Conservation (phyloP, 2,888 invertebrate genomes). For the Phlogophora meticulosa region DNA sequence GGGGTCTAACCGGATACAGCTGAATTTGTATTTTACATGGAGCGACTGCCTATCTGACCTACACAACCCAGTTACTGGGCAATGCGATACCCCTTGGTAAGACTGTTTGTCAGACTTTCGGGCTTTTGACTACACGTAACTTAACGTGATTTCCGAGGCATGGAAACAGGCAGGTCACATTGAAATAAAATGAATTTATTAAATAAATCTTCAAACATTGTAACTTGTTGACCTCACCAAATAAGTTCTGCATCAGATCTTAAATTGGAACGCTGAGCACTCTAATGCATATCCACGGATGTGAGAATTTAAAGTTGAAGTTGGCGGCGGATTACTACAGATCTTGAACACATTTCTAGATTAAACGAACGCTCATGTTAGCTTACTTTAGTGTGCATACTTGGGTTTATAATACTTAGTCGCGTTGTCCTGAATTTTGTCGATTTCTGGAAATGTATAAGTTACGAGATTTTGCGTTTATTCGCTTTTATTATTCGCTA, state of each 20-base stretch:
- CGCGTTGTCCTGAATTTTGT: slow-evolving; percentile 13
- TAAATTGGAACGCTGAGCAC: slow-evolving; percentile 19
- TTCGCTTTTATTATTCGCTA: neutral
- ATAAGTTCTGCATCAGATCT: neutral
- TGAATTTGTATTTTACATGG: too few relatives aligned
- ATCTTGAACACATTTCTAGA: slow-evolving; percentile 40
- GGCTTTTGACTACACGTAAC: too few relatives aligned
- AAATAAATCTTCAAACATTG: neutral
- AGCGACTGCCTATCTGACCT: too few relatives aligned
- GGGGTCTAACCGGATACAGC: too few relatives aligned
- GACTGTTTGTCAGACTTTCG: too few relatives aligned
- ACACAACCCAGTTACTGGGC: too few relatives aligned
- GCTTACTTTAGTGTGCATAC: slow-evolving; percentile 13
- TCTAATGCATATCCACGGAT: slow-evolving; percentile 15
- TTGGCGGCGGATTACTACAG: slow-evolving; percentile 36
- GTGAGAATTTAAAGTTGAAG: slow-evolving; percentile 38
- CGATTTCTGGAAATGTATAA: slow-evolving; percentile 10
- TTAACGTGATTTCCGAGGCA: too few relatives aligned
- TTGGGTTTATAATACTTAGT: slow-evolving; percentile 2
- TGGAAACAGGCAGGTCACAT: too few relatives aligned
- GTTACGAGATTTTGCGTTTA: slow-evolving; percentile 6
- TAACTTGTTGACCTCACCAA: slow-evolving; percentile 6
- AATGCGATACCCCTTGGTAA: too few relatives aligned
- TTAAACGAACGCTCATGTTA: slow-evolving; percentile 39
- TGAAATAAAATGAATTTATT: too few relatives aligned